phyloP scores from a whole-genome alignment of 2,113 vertebrate species.

The Peromyscus leucopus region DNA sequence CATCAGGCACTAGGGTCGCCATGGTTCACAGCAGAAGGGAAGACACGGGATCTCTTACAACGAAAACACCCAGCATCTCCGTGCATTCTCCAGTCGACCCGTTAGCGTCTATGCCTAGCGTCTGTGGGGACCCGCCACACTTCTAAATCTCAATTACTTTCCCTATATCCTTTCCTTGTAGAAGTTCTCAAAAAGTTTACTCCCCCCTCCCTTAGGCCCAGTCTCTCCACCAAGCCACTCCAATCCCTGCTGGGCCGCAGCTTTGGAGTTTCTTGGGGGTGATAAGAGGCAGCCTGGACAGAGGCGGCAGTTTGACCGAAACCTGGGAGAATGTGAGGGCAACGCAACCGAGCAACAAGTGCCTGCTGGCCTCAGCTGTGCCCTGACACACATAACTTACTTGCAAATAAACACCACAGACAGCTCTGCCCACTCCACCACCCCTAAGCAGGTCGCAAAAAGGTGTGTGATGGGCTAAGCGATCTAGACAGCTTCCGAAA shows the following conservation, averaged over 20 bases:
- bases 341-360: conserved; percentile 72
- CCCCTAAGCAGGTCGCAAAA: neutral
- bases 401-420: neutral
- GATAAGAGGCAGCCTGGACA: neutral
- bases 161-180: neutral
- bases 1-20: neutral
- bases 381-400: neutral
- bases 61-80: neutral
- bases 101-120: neutral
- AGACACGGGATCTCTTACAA: neutral
- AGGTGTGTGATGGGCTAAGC: neutral
- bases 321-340: neutral
- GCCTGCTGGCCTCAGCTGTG: neutral
- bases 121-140: conserved; percentile 18
- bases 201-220: neutral
- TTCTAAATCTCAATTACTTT: neutral
- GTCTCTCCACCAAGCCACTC: neutral
- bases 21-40: neutral
- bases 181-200: neutral
- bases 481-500: neutral
- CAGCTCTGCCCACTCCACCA: neutral
- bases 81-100: neutral
- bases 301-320: neutral
- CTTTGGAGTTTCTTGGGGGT: neutral
- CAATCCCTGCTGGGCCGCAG: neutral